Percentiles rank a stretch among this genome's conserved stretches.
Conservation (phyloP, 92 coral and sea anemone genomes). For the Porites evermanni region DNA sequence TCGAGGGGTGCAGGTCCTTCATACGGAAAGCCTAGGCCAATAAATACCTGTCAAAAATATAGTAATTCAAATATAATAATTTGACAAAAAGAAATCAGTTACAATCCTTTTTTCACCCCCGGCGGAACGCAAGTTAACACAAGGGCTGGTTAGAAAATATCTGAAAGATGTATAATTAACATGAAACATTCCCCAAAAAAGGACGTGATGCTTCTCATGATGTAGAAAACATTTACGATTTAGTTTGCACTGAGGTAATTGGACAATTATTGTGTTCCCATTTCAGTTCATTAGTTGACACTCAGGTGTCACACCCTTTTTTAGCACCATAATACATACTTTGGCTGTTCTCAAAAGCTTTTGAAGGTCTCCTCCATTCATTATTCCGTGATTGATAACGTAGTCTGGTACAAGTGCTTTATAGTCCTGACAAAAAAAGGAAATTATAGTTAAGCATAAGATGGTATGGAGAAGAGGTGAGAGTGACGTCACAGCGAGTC, state of each 20-base stretch:
- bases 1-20: conserved; percentile 96
- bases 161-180: too few relatives aligned
- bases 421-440: not conserved
- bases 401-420: conserved; percentile 58
- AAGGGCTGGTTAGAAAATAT: too few relatives aligned
- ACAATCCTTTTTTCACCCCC: too few relatives aligned
- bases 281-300: too few relatives aligned
- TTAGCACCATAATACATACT: conserved; percentile 38
- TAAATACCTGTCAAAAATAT: conserved; percentile 69
- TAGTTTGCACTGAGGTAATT: too few relatives aligned
- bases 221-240: too few relatives aligned
- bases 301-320: not conserved
- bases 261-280: not conserved
- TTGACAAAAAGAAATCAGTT: not conserved
- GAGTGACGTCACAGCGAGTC: too few relatives aligned
- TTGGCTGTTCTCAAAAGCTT: conserved; percentile 74
- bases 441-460: not conserved
- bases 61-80: not conserved
- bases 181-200: too few relatives aligned
- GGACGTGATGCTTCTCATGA: too few relatives aligned
- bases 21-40: conserved; percentile 93
- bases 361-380: conserved; percentile 60
- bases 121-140: too few relatives aligned
- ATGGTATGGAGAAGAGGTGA: too few relatives aligned
- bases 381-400: conserved; percentile 86